Evolutionary conservation across 2,797 vertebrate species (phyloP).

Genomic region (Dryobates pubescens): DNA sequence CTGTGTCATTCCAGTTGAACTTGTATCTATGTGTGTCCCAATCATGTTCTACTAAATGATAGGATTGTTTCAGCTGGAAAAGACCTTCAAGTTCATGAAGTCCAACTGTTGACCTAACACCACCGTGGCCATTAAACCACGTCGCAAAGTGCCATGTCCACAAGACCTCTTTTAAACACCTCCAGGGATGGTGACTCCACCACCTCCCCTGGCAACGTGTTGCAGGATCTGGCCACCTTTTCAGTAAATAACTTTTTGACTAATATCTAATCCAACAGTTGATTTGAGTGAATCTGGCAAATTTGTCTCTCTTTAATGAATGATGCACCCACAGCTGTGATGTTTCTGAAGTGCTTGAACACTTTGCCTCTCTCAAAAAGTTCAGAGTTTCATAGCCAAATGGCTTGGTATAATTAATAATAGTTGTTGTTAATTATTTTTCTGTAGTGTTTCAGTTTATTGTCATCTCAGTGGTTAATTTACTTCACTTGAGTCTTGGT

Average conservation of each 20-base stretch:
- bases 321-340: background rate
- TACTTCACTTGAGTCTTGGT: background rate
- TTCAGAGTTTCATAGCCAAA: background rate
- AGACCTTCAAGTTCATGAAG: no score
- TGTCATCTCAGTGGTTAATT: background rate
- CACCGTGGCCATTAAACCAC: no score
- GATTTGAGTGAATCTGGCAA: background rate
- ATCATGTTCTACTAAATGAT: background rate
- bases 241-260: no score
- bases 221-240: no score
- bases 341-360: background rate
- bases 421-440: background rate
- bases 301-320: background rate
- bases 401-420: background rate
- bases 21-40: accelerated
- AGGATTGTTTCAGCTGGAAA: no score
- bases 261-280: background rate
- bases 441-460: background rate
- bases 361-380: background rate
- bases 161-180: no score
- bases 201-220: no score
- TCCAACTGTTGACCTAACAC: no score
- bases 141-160: no score
- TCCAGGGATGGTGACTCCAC: no score
- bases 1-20: background rate